Evolutionary conservation across 2,888 invertebrate genomes (phyloP).

Genomic region (Rhogogaster chlorosoma): DNA sequence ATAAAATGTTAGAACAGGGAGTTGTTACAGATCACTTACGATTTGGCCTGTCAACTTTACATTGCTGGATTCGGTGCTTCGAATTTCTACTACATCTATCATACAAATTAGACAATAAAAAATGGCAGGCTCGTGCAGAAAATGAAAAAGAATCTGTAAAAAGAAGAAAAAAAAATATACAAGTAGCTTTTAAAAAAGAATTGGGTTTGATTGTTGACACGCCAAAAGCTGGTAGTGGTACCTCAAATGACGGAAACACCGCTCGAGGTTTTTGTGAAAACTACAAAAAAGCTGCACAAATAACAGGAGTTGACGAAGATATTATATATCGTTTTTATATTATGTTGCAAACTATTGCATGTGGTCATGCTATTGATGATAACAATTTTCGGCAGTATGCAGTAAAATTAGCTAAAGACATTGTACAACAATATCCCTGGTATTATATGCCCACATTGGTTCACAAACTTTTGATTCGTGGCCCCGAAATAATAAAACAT

Average conservation of each 20-base stretch:
- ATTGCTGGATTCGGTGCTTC: slow-evolving; percentile 63
- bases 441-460: slow-evolving; percentile 23
- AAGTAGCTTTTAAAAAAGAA: slow-evolving; percentile 17
- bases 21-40: slow-evolving; percentile 54
- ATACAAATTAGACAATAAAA: slow-evolving; percentile 53
- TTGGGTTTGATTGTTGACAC: slow-evolving; percentile 5
- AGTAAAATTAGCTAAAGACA: neutral
- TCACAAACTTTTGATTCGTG: slow-evolving; percentile 16
- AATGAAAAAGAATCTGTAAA: slow-evolving; percentile 52
- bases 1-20: slow-evolving; percentile 55
- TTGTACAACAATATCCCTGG: neutral
- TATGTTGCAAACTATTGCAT: slow-evolving; percentile 10
- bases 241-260: slow-evolving; percentile 13
- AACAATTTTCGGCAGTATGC: neutral
- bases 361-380: neutral
- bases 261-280: slow-evolving; percentile 29
- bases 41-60: slow-evolving; percentile 61
- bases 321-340: slow-evolving; percentile 5
- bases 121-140: slow-evolving; percentile 59
- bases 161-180: too few relatives aligned
- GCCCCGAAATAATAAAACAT: neutral
- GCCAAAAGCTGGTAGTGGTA: slow-evolving; percentile 23
- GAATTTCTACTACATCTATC: slow-evolving; percentile 63
- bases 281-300: neutral
- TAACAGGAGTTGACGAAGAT: slow-evolving; percentile 20